Percentiles rank a stretch among this genome's conserved stretches.
Conservation (phyloP, 1,140 invertebrate species). For the Diachasmimorpha longicaudata region DNA sequence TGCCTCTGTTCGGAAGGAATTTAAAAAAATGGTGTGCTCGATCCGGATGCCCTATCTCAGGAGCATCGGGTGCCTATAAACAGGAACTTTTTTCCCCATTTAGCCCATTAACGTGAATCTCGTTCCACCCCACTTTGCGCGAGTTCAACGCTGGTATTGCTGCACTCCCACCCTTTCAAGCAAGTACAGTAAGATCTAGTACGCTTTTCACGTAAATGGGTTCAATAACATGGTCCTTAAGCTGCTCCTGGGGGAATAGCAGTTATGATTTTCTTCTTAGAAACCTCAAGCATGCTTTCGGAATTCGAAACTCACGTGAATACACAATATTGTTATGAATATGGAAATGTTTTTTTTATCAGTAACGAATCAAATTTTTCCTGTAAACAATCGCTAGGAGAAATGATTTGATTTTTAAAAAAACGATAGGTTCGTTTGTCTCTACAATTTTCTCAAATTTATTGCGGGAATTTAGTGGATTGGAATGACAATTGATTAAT, state of each 20-base stretch:
- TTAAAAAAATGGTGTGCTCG: neutral
- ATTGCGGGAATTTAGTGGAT: too few species aligned
- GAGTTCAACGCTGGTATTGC: neutral
- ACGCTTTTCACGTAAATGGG: slow-evolving; percentile 4
- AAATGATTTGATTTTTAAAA: too few species aligned
- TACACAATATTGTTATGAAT: slow-evolving; percentile 30
- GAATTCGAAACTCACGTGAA: slow-evolving; percentile 23
- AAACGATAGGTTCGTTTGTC: too few species aligned
- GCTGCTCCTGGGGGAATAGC: neutral
- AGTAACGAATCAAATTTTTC: neutral
- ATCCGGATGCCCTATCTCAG: neutral
- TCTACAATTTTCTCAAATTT: too few species aligned
- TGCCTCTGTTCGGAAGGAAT: neutral
- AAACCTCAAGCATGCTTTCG: neutral
- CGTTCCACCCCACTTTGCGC: neutral
- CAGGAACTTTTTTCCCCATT: slow-evolving; percentile 4
- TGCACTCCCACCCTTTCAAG: neutral
- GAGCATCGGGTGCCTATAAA: neutral
- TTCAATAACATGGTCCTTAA: slow-evolving; percentile 5
- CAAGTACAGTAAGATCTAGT: neutral
- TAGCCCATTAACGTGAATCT: neutral
- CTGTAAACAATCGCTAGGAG: too few species aligned
- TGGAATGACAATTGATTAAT: neutral
- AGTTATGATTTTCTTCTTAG: neutral
- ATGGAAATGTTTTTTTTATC: neutral